phyloP scores from a whole-genome alignment of 2,797 vertebrate genomes.

The Basileuterus tristriatus region DNA sequence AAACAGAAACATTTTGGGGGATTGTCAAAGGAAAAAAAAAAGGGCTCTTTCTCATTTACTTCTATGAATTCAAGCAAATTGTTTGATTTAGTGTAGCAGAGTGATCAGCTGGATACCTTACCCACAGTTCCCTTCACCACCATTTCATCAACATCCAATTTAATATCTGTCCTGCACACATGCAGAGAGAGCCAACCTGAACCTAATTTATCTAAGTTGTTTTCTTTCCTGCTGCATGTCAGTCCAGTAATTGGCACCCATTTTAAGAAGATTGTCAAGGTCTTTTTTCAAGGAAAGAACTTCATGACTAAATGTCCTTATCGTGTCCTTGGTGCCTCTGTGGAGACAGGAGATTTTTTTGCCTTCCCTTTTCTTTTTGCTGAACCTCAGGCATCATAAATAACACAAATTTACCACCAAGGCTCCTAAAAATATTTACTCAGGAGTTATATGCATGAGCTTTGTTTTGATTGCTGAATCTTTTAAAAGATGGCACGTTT shows the following conservation, averaged over 20 bases:
- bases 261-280: slow-evolving; percentile 70
- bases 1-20: slow-evolving; percentile 67
- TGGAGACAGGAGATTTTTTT: slow-evolving; percentile 31
- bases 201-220: slow-evolving; percentile 68
- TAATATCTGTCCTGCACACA: slow-evolving; percentile 61
- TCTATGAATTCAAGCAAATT: slow-evolving; percentile 68
- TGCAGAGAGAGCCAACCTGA: slow-evolving; percentile 60
- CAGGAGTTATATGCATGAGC: not conserved
- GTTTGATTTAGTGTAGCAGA: slow-evolving; percentile 58
- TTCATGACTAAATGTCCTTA: slow-evolving; percentile 64
- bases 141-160: slow-evolving; percentile 67
- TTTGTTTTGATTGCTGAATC: slow-evolving; percentile 18
- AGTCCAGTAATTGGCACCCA: slow-evolving; percentile 65
- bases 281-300: slow-evolving; percentile 54
- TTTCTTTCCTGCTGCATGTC: slow-evolving; percentile 66
- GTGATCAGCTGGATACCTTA: slow-evolving; percentile 55
- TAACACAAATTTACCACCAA: not conserved
- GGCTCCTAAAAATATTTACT: not conserved
- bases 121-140: slow-evolving; percentile 44
- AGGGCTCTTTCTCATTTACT: not conserved
- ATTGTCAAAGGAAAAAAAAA: slow-evolving; percentile 18
- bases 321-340: not conserved
- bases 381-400: slow-evolving; percentile 12
- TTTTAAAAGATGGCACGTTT: slow-evolving; percentile 29
- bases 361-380: not conserved